Evolutionary conservation across 1,140 invertebrate genomes (phyloP).

Genomic region (Drosophila ficusphila): DNA sequence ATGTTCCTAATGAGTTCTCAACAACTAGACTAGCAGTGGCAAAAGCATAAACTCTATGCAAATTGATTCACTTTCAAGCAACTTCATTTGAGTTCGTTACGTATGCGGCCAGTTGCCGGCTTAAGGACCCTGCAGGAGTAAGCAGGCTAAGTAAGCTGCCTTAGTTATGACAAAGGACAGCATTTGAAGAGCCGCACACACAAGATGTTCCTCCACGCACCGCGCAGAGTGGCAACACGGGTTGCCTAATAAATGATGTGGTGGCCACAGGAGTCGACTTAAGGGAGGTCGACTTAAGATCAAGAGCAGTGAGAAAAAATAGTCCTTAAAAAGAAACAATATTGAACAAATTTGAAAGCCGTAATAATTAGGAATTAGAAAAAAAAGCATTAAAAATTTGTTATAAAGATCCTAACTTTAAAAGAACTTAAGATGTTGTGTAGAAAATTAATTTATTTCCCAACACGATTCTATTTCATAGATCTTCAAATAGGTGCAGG

Average conservation of each 20-base stretch:
- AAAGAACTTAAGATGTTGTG: no score
- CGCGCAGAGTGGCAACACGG: slow-evolving; percentile 10
- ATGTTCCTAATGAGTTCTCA: slow-evolving; percentile 67
- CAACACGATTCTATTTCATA: no score
- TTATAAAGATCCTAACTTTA: no score
- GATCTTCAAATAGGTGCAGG: no score
- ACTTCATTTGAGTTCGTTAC: slow-evolving; percentile 78
- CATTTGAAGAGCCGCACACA: slow-evolving; percentile 21
- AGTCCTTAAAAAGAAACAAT: no score
- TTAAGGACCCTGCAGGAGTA: slow-evolving; percentile 15
- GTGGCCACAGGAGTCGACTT: slow-evolving; percentile 32
- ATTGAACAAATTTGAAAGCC: no score
- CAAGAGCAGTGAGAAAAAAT: slow-evolving; percentile 10
- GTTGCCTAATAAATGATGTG: slow-evolving; percentile 69
- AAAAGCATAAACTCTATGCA: slow-evolving; percentile 68
- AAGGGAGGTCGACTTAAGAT: slow-evolving; percentile 6
- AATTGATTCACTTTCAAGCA: slow-evolving; percentile 68
- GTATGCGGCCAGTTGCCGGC: slow-evolving; percentile 61
- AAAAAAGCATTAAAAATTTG: no score
- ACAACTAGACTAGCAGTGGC: slow-evolving; percentile 36
- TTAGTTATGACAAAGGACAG: slow-evolving; percentile 54
- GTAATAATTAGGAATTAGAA: no score
- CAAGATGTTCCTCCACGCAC: slow-evolving; percentile 23
- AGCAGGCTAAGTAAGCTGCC: slow-evolving; percentile 40
- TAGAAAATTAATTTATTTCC: background rate